Conservation (phyloP, 1,140 invertebrate genomes). For the Thalassaphorura encarpata region DNA sequence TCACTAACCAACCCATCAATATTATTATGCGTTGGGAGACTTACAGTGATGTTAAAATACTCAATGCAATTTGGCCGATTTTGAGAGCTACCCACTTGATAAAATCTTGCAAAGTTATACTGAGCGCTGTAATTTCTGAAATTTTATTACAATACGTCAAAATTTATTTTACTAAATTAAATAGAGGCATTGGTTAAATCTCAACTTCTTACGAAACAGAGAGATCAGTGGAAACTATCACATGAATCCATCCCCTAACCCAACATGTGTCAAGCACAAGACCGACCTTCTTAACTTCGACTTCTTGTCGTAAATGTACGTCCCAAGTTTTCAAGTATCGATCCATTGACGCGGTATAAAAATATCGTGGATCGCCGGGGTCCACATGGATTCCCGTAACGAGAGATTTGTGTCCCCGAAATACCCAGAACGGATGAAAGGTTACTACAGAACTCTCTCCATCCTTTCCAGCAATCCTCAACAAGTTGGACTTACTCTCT, state of each 20-base stretch:
- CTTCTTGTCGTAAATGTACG: conserved; percentile 11
- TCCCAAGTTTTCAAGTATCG: conserved; percentile 19
- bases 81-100: conserved; percentile 15
- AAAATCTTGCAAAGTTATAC: conserved; percentile 21
- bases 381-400: conserved; percentile 18
- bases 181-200: neutral
- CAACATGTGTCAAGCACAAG: conserved; percentile 24
- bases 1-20: too few species aligned
- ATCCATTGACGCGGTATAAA: conserved; percentile 18
- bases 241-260: conserved; percentile 27
- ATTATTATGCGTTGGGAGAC: too few species aligned
- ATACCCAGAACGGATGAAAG: conserved; percentile 23
- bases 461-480: neutral
- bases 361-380: conserved; percentile 13
- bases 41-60: conserved; percentile 18
- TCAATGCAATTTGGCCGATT: conserved; percentile 13
- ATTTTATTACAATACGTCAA: neutral
- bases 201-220: neutral
- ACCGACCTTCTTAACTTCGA: conserved; percentile 21
- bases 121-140: neutral
- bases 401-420: conserved; percentile 9
- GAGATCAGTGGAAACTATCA: conserved; percentile 12
- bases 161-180: too few species aligned
- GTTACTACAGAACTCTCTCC: neutral
- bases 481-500: conserved; percentile 6